Conservation (phyloP, 2,113 vertebrate genomes). For the Coptodon bakossiorum region DNA sequence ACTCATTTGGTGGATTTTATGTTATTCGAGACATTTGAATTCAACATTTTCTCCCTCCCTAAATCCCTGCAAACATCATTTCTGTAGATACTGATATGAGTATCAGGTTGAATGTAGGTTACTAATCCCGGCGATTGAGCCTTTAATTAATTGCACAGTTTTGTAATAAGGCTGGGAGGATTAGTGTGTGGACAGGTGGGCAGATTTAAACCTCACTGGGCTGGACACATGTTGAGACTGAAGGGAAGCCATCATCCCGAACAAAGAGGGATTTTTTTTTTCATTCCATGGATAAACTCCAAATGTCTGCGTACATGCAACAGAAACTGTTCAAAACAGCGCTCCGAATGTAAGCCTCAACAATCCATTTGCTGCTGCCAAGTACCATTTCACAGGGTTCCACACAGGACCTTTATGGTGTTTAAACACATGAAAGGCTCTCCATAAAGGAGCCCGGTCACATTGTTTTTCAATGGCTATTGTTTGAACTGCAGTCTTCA, state of each 20-base stretch:
- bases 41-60: neutral
- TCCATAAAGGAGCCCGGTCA: neutral
- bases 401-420: neutral
- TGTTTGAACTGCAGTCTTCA: neutral
- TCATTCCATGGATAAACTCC: slow-evolving; percentile 32
- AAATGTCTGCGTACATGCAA: slow-evolving; percentile 19
- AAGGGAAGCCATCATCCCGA: slow-evolving; percentile 46
- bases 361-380: neutral
- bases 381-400: neutral
- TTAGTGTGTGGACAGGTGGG: slow-evolving; percentile 68
- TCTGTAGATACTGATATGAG: neutral
- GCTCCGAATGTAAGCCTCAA: neutral
- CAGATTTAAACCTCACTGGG: slow-evolving; percentile 61
- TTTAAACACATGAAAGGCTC: neutral
- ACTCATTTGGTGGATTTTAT: neutral
- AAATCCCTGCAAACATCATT: neutral
- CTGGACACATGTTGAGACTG: slow-evolving; percentile 64
- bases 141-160: slow-evolving; percentile 70
- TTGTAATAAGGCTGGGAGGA: slow-evolving; percentile 61
- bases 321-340: neutral
- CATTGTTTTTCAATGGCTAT: neutral
- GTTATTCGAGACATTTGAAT: neutral
- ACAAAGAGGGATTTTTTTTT: slow-evolving; percentile 61
- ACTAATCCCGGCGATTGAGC: slow-evolving; percentile 63
- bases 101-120: slow-evolving; percentile 56